Base-by-base conservation (phyloP, 92 coral and sea anemone genomes). In the Zoanthus sansibaricus region DNA sequence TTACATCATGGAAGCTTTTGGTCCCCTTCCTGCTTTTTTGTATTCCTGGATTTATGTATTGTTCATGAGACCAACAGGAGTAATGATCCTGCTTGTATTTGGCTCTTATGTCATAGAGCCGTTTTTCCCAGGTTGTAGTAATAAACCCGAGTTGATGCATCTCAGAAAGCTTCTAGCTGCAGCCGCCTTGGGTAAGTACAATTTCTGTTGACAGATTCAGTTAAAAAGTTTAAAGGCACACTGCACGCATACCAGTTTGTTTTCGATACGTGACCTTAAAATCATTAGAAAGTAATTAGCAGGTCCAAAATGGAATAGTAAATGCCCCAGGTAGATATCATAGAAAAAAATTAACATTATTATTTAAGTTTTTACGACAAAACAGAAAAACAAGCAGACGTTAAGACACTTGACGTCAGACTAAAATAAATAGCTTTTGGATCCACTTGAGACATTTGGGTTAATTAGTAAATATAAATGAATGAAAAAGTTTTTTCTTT, bases 51-150 rank as follows among this genome's bases (percentile, higher is more conserved):
- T 78, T 4, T 78, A 59, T 15, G 83, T 78, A 6, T 13, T 78
- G 16, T 78, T 78, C 55, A 52, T 78, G n/a, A 78, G 45, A 32
- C 83, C 72, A 18, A 58, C 83, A 6, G 54, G 83, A 1, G 83
- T 78, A 3, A 78, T 78, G 83, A 78, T 78, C 6, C 72, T 78
- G 33, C 72, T 78, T 1, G 83, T 78, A n/a, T 78, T 78, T 78
- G 83, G 71, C 9, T 59, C 83, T 14, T 78, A 78, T 78, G 83
- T 78, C 16, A 21, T 78, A 16, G 83, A 78, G 55, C 83, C 83
- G 16, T 58, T 78, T 62, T 78, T 78, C 21, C 72, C 72, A 0
- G 83, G 83, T 20, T 78, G 83, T 56, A 78, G 83, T 9, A 58
- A 59, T 11, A 59, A 30, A 59, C 54, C 45, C 83, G 83, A 78